Evolutionary conservation across 2,888 invertebrate genomes (phyloP).

Genomic region (Pyrochroa serraticornis): DNA sequence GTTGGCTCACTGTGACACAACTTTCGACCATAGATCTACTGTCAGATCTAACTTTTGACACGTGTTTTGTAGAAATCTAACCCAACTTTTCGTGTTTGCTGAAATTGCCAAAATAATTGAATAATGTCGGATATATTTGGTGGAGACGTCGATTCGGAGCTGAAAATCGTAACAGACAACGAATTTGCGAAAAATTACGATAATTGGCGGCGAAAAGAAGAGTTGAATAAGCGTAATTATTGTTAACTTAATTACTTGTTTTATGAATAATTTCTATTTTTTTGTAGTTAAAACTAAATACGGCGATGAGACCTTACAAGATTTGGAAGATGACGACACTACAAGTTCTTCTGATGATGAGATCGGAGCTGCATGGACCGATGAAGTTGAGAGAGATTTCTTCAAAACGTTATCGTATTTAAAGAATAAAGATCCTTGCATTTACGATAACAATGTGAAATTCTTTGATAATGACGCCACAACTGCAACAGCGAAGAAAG

Average conservation of each 20-base stretch:
- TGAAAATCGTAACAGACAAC: slow-evolving; percentile 72
- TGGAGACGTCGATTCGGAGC: slow-evolving; percentile 63
- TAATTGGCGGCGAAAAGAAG: slow-evolving; percentile 83
- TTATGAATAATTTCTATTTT: neutral
- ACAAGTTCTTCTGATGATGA: slow-evolving; percentile 67
- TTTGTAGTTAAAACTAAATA: slow-evolving; percentile 75
- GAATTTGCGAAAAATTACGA: slow-evolving; percentile 86
- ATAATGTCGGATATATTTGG: slow-evolving; percentile 47
- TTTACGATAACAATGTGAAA: slow-evolving; percentile 77
- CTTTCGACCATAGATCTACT: too few relatives aligned
- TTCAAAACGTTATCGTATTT: slow-evolving; percentile 83
- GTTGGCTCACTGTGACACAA: too few relatives aligned
- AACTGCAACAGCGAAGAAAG: slow-evolving; percentile 6
- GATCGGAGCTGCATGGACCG: slow-evolving; percentile 65
- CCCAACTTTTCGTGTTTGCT: slow-evolving; percentile 1
- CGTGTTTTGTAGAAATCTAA: neutral
- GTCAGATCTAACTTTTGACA: neutral
- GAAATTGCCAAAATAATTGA: neutral
- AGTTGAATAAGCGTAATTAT: slow-evolving; percentile 76
- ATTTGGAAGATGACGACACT: slow-evolving; percentile 58
- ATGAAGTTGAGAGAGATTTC: slow-evolving; percentile 83
- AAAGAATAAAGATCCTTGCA: slow-evolving; percentile 87
- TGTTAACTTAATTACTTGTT: slow-evolving; percentile 2
- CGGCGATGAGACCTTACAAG: slow-evolving; percentile 63
- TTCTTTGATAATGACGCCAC: slow-evolving; percentile 64